A percentile compares a stretch with the other conserved stretches of the same genome.
Conservation (phyloP, 2,797 vertebrate genomes). For the Spatula clypeata region DNA sequence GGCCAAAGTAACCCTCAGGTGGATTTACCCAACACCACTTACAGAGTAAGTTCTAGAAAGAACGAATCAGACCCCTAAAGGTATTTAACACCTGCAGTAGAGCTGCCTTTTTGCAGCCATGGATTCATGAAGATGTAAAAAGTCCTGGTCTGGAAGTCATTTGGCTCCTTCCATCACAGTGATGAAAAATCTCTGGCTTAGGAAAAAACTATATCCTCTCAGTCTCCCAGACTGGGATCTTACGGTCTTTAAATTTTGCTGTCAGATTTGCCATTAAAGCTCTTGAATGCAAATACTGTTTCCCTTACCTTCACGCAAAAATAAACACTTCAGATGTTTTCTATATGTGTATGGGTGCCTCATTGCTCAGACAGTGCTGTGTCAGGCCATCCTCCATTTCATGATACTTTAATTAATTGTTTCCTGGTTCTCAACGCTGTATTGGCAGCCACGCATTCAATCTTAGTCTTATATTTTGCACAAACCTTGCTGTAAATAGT, state of each 20-base stretch:
- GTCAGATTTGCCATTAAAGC: background rate
- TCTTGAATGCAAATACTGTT: background rate
- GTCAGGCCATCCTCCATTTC: background rate
- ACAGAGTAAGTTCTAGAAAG: background rate
- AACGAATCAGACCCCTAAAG: background rate
- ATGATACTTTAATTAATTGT: background rate
- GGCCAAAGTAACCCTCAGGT: background rate
- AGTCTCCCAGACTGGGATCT: background rate
- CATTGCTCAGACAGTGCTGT: background rate
- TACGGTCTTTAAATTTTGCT: background rate
- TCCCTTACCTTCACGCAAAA: background rate
- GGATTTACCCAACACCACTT: background rate
- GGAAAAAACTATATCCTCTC: background rate
- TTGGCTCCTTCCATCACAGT: background rate
- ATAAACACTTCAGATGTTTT: background rate
- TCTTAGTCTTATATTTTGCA: slow-evolving; percentile 16
- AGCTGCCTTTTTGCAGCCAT: background rate
- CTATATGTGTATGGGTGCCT: background rate
- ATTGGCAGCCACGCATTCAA: background rate
- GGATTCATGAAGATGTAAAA: background rate
- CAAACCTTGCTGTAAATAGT: background rate
- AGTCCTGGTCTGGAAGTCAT: background rate
- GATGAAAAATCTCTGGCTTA: background rate
- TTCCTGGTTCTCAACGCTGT: background rate
- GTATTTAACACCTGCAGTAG: background rate